Evolutionary conservation across 2,888 invertebrate genomes (phyloP), one percentile per base, ranked within the genome.

Genomic region (Nomada fabriciana): DNA sequence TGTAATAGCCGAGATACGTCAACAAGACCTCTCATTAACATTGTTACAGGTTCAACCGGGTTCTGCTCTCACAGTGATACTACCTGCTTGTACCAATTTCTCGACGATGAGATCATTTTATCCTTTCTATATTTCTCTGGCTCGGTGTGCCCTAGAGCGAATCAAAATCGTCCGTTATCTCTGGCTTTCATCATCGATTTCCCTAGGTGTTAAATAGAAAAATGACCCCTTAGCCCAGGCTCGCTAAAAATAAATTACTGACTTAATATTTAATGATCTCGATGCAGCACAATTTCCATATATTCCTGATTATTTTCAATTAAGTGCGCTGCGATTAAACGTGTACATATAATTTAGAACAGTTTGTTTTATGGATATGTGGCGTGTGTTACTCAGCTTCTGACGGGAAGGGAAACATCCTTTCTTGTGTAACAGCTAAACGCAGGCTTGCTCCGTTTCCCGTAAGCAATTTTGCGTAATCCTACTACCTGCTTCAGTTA

Each of bases 391-490:
- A 67, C 74, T 60, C 42, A 23, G 69, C 42, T 82, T 63, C 53
- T 55, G 67, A 64, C 61, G 53, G 60, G 76, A 77, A 75, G 71
- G 81, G 76, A 78, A 80, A 75, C 85, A 86, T 90, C 90, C 83
- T 82, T 67, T 71, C 82, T 88, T 87, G 85, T 78, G 87, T 83
- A 89, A 90, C 79, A 82, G 72, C 78, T 89, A 83, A 88, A 83
- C 80, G 82, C 75, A 83, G 73, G 71, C 82, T 76, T 89, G 90
- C 89, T 91, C 90, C 89, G 89, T 89, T 92, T 92, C 90, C 88
- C 92, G 89, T 89, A 83, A 88, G 88, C 88, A 88, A 91, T 91
- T 88, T 92, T 92, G 92, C 92, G 92, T 90, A 92, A 92, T 88
- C 75, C 72, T 64, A 63, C 63, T 71, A 75, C 74, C 78, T 82